Evolutionary conservation across 2,113 vertebrate genomes (phyloP).

Genomic region (Cisticola juncidis): DNA sequence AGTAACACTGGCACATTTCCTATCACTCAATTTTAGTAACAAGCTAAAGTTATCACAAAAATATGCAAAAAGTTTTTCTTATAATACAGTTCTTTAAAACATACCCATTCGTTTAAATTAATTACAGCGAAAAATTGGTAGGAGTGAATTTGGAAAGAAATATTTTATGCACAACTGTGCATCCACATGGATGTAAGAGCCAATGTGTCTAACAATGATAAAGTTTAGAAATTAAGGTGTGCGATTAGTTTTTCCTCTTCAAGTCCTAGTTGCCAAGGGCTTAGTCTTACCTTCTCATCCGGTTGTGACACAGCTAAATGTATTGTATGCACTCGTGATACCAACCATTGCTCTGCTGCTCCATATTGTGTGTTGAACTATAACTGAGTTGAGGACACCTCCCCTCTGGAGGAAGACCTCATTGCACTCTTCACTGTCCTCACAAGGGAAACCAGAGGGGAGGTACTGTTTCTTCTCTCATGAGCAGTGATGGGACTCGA

Average conservation of each 20-base stretch:
- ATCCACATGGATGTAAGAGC: background rate
- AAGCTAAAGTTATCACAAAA: background rate
- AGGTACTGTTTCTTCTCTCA: background rate
- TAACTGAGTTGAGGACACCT: fast-evolving
- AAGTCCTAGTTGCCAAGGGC: background rate
- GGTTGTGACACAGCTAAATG: background rate
- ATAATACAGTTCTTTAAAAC: background rate
- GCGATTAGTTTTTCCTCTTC: background rate
- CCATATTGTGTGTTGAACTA: background rate
- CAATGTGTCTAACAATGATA: background rate
- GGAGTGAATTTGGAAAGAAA: background rate
- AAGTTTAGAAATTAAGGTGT: background rate
- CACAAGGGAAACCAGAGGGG: background rate
- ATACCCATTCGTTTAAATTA: background rate
- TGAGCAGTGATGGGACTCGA: fast-evolving
- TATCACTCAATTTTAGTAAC: background rate
- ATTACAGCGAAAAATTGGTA: background rate
- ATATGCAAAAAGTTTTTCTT: background rate
- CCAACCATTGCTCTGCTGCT: background rate
- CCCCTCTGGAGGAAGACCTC: background rate
- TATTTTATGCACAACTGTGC: background rate
- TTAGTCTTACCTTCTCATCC: background rate
- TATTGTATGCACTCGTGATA: fast-evolving
- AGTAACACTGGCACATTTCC: background rate
- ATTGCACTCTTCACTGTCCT: background rate